These are phyloP conservation scores for Pseudochromis fuscus DNA, from an alignment of 2,797 vertebrate genomes.

Conservation along the genomic window DNA sequence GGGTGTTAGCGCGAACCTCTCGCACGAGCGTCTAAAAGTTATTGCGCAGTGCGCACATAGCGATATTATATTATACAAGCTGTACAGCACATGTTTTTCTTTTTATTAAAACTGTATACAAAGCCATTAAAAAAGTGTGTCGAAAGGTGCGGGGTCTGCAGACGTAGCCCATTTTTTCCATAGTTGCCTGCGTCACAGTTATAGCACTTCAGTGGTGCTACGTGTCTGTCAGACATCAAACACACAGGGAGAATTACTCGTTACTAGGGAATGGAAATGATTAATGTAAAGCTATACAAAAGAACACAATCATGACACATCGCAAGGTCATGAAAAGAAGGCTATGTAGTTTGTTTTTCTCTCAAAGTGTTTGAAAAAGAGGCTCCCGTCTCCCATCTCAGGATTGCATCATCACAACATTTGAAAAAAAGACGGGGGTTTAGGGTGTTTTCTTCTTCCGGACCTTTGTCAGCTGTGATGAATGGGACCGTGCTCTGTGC, in stretches of 20 bases:
- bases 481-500: conserved; percentile 22
- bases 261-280: too few relatives aligned
- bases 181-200: conserved; percentile 26
- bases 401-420: conserved; percentile 20
- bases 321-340: too few relatives aligned
- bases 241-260: too few relatives aligned
- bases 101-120: too few relatives aligned
- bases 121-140: too few relatives aligned
- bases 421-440: not conserved
- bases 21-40: not conserved
- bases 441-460: not conserved
- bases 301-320: not conserved
- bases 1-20: not conserved
- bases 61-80: not conserved
- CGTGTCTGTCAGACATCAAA: not conserved
- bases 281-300: too few relatives aligned
- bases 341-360: too few relatives aligned
- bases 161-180: conserved; percentile 9
- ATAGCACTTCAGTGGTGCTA: not conserved
- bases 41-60: not conserved
- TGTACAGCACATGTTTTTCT: too few relatives aligned
- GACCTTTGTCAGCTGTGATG: not conserved
- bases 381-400: too few relatives aligned
- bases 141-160: too few relatives aligned
- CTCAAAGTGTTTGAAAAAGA: not conserved